Evolutionary conservation across 2,113 vertebrate genomes (phyloP), one percentile per base, ranked within the genome.

Genomic region (Typhlomys cinereus): DNA sequence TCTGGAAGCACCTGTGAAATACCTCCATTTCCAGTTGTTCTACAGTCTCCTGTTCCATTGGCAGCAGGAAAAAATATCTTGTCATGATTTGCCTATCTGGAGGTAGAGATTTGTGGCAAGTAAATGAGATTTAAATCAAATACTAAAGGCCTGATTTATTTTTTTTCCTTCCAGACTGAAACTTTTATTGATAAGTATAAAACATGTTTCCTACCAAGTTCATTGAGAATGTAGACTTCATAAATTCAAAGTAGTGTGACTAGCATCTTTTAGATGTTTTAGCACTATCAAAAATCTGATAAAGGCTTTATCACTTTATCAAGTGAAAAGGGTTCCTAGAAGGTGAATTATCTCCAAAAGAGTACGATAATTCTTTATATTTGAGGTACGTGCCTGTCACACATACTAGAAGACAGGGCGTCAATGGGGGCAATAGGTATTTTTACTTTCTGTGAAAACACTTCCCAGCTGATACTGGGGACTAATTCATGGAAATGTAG

Each of bases 71-170:
- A n/a, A 82, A 81, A 54, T 29, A n/a, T 83, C 5, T 18, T 78
- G 48, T 67, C 2, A 6, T n/a, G 73, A 78, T 64, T 61, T 82
- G 44, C 15, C 44, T 67, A 74, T 34, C 31, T 4, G n/a, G 50
- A 46, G 21, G 18, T 71, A 74, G 5, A 25, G 36, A 83, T 70
- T 75, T 85, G 64, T 86, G 75, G 46, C 74, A 84, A 41, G 64
- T 74, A 88, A 86, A 74, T 90, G 31, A 52, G 36, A 90, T 66
- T 78, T 48, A 85, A 94, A 75, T 86, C 46, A 93, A 90, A 34
- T 57, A 89, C 20, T 79, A 66, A 70, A 91, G 48, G 17, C 39
- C 7, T 50, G n/a, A 90, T 36, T 92, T 78, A 91, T 61, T 89
- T 87, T 78, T 84, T 36, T 90, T 92, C 41, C 50, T 82, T 78